Evolutionary conservation across 2,113 vertebrate genomes (phyloP).

Genomic region (Anguilla japonica): DNA sequence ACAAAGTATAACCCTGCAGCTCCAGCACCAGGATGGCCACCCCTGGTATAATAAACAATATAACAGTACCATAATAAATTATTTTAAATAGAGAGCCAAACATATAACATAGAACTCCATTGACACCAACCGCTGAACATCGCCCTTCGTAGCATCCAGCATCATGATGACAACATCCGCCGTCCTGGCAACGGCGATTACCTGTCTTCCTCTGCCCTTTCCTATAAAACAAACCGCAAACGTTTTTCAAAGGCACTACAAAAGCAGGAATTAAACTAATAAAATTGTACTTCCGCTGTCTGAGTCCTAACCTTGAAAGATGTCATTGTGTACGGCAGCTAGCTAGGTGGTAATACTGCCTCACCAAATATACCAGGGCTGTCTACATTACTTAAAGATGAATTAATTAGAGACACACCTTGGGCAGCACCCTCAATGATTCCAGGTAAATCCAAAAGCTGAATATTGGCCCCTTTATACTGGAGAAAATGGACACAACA

Average conservation of each 20-base stretch:
- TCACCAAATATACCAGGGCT: not conserved
- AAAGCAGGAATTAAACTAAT: conserved; percentile 1
- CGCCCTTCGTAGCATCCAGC: conserved; percentile 97
- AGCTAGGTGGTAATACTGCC: not conserved
- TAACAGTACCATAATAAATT: no score
- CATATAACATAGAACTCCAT: not conserved
- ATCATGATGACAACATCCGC: conserved; percentile 98
- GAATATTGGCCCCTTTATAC: conserved; percentile 99
- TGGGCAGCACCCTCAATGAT: conserved; percentile 98
- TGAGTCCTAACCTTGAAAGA: not conserved
- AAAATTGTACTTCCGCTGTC: not conserved
- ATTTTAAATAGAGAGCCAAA: no score
- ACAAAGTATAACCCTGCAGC: no score
- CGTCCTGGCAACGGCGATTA: conserved; percentile 95
- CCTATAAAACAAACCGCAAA: conserved; percentile 63
- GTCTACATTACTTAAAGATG: no score
- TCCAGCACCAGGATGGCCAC: no score
- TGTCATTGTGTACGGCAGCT: no score
- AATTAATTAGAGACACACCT: conserved; percentile 66
- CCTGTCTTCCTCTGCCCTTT: conserved; percentile 94
- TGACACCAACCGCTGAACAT: conserved; percentile 84
- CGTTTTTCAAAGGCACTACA: conserved; percentile 24
- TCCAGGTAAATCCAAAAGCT: conserved; percentile 94
- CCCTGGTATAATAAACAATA: no score
- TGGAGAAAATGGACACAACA: conserved; percentile 53